Evolutionary conservation across 2,888 invertebrate genomes (phyloP), one percentile per base, ranked within the genome.

Genomic region (Mesopsocus fuscifrons): DNA sequence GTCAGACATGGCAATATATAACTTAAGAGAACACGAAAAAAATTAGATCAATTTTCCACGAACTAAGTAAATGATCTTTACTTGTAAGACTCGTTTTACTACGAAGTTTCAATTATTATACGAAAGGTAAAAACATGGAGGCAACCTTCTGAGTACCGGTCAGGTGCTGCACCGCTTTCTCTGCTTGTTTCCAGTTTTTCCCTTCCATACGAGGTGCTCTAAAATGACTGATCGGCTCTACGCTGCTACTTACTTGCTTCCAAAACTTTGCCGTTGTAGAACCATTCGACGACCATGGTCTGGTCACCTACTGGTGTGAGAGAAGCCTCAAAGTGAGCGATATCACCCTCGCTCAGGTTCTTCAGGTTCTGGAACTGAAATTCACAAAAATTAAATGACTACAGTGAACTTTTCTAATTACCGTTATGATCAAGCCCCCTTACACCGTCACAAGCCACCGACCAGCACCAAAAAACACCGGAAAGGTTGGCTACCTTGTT

Each of bases 321-420:
- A 41, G 87, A 88, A 30, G 94, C 95, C 66, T 98, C 97, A 61
- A 94, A 95, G 61, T 97, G 95, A 50, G 94, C 94, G 51, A 92
- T 81, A 62, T 97, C 91, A 45, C 92, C 92, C 65, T 97, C 97
- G 32, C 78, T 80, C 41, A 97, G 69, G 53, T 87, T 85, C 8
- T 70, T 65, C 46, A 89, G 69, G 51, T 85, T 77, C 52, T 80
- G 72, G 61, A 88, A 88, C 57, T 85, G 49, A 15, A 51, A 43
- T 5, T 20, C 13, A 35, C 34, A 35, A 22, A 13, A 41, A 17
- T 9, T 41, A 17, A 2, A 32, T 31, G 13, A 23, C 11, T 45
- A 20, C 18, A 42, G 4, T 5, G 5, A 5, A 33, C 5, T n/a
- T n/a, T n/a, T n/a, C n/a, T n/a, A n/a, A n/a, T n/a, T n/a, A n/a